Percentiles rank a stretch among this genome's conserved stretches.
phyloP scores from a whole-genome alignment of 35 echinoderm and acorn worm genomes.

The Nesometra sesokonis region DNA sequence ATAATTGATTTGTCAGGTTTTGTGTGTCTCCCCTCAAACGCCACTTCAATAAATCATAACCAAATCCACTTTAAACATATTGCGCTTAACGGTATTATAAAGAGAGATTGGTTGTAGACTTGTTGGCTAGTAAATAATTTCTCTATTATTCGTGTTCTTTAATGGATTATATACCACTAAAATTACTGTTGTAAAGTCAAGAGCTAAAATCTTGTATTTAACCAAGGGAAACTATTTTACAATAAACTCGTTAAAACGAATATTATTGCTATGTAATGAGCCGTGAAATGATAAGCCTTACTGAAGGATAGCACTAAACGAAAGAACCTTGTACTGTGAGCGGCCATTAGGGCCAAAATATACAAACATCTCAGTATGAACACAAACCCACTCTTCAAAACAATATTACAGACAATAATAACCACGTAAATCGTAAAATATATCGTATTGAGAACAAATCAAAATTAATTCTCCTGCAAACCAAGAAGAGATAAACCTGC shows the following conservation, averaged over 20 bases:
- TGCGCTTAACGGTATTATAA: neutral
- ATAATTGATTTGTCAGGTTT: constrained; percentile 1
- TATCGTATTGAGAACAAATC: too few relatives aligned
- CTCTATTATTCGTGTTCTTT: neutral
- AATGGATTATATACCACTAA: neutral
- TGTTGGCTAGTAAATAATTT: neutral
- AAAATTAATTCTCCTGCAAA: too few relatives aligned
- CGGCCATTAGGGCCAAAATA: too few relatives aligned
- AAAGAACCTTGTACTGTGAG: neutral
- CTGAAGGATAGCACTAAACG: neutral
- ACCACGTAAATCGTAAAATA: too few relatives aligned
- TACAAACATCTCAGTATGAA: too few relatives aligned
- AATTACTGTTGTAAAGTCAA: neutral
- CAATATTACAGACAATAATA: too few relatives aligned
- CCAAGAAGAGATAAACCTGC: too few relatives aligned
- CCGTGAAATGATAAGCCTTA: neutral
- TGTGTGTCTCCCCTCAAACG: neutral
- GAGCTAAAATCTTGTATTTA: neutral
- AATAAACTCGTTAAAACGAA: neutral
- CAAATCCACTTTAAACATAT: neutral
- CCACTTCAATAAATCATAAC: neutral
- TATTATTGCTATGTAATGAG: neutral
- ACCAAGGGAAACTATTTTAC: neutral
- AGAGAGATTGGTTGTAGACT: neutral
- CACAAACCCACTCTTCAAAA: too few relatives aligned